A percentile compares a stretch with the other conserved stretches of the same genome.
Conservation (phyloP, 2,113 vertebrate species). For the Rhombomys opimus region DNA sequence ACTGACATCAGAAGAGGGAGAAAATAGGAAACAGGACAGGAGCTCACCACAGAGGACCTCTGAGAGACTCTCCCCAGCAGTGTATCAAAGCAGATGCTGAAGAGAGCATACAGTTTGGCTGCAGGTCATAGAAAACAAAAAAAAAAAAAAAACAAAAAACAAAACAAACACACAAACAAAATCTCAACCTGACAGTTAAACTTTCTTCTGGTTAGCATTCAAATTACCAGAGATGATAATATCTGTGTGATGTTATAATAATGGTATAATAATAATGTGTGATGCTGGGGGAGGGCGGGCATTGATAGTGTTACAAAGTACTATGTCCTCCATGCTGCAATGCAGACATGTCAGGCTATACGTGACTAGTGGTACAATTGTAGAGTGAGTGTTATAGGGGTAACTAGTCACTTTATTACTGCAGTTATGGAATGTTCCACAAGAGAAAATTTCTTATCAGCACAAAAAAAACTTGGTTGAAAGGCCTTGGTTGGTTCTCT, state of each 20-base stretch:
- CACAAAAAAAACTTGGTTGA: not conserved
- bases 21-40: no score
- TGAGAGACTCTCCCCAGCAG: no score
- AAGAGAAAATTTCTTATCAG: not conserved
- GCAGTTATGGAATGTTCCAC: not conserved
- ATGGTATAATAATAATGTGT: no score
- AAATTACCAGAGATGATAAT: not conserved
- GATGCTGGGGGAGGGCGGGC: no score
- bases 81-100: not conserved
- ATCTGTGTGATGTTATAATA: no score
- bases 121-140: not conserved
- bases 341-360: not conserved
- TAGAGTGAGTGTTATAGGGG: not conserved
- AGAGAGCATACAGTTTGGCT: not conserved
- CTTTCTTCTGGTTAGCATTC: not conserved
- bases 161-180: not conserved
- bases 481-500: not conserved
- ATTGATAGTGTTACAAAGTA: not conserved
- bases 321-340: not conserved
- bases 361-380: not conserved
- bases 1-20: no score
- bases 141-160: not conserved
- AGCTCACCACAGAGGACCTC: no score
- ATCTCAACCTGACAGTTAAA: not conserved
- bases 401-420: not conserved